These are phyloP conservation scores for Merodon equestris DNA, from an alignment of 2,888 invertebrate genomes.

Conservation along the genomic window DNA sequence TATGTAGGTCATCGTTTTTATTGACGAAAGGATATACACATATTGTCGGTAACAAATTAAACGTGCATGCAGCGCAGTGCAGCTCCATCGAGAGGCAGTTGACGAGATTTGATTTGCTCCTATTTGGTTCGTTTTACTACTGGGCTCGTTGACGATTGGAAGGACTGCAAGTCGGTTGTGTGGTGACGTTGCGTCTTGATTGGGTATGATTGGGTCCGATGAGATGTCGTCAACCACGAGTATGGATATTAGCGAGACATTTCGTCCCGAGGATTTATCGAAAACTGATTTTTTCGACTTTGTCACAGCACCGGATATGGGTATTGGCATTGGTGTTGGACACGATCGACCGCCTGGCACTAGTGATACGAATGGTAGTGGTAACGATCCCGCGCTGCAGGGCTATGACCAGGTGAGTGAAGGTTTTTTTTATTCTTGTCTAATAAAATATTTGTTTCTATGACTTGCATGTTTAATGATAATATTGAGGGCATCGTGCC, in stretches of 20 bases:
- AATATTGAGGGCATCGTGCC: too few relatives aligned
- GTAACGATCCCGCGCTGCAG: slow-evolving; percentile 77
- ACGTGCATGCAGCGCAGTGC: slow-evolving; percentile 50
- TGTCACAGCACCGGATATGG: slow-evolving; percentile 88
- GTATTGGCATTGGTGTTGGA: slow-evolving; percentile 77
- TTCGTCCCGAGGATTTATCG: slow-evolving; percentile 88
- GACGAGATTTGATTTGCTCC: too few relatives aligned
- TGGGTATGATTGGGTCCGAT: slow-evolving; percentile 78
- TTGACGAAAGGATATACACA: slow-evolving; percentile 41
- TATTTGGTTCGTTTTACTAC: too few relatives aligned
- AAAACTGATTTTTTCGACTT: slow-evolving; percentile 95
- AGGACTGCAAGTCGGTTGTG: too few relatives aligned
- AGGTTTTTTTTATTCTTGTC: too few relatives aligned
- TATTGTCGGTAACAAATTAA: not conserved
- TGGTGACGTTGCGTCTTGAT: slow-evolving; percentile 9
- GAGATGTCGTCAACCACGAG: slow-evolving; percentile 78
- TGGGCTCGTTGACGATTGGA: too few relatives aligned
- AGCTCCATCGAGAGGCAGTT: not conserved
- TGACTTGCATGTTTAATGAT: too few relatives aligned
- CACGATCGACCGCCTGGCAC: slow-evolving; percentile 72
- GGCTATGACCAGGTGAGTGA: slow-evolving; percentile 78
- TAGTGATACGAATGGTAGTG: slow-evolving; percentile 69
- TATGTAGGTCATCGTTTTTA: slow-evolving; percentile 51
- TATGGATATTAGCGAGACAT: slow-evolving; percentile 92
- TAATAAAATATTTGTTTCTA: too few relatives aligned